phyloP scores from a whole-genome alignment of 1,140 invertebrate genomes.

The Plectus sambesii region DNA sequence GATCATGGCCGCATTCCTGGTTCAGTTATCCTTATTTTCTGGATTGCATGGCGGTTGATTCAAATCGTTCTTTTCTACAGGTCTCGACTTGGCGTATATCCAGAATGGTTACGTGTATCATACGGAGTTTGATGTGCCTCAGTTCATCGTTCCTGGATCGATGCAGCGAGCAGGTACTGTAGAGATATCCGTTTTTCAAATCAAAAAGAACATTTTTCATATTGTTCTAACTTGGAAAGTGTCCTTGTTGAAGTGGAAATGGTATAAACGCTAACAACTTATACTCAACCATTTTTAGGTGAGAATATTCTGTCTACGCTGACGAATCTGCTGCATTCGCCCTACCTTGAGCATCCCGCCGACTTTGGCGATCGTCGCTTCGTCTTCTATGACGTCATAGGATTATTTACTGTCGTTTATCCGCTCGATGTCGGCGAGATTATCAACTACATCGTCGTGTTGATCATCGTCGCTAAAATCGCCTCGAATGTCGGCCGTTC shows the following conservation, averaged over 20 bases:
- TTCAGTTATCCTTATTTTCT: no score
- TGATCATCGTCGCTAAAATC: no score
- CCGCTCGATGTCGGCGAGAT: conserved; percentile 12
- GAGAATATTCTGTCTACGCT: conserved; percentile 22
- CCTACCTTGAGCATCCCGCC: conserved; percentile 21
- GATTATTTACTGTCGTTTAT: conserved; percentile 44
- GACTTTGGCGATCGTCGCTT: conserved; percentile 17
- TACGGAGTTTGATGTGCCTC: conserved; percentile 64
- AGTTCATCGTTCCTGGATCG: conserved; percentile 63
- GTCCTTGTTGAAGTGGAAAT: no score
- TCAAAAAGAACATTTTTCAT: not conserved
- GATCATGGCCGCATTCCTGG: conserved; percentile 56
- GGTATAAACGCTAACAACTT: no score
- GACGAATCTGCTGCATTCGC: conserved; percentile 13
- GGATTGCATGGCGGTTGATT: no score
- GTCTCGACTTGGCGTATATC: conserved; percentile 82
- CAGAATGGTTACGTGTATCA: conserved; percentile 82
- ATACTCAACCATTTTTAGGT: conserved; percentile 51
- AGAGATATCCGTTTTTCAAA: no score
- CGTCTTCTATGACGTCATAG: conserved; percentile 46
- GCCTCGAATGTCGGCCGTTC: no score
- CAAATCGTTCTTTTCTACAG: conserved; percentile 47
- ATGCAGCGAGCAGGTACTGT: conserved; percentile 58
- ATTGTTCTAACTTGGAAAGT: no score
- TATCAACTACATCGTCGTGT: conserved; percentile 12